Conservation (phyloP, 1,140 invertebrate genomes). For the Antheraea mylitta region DNA sequence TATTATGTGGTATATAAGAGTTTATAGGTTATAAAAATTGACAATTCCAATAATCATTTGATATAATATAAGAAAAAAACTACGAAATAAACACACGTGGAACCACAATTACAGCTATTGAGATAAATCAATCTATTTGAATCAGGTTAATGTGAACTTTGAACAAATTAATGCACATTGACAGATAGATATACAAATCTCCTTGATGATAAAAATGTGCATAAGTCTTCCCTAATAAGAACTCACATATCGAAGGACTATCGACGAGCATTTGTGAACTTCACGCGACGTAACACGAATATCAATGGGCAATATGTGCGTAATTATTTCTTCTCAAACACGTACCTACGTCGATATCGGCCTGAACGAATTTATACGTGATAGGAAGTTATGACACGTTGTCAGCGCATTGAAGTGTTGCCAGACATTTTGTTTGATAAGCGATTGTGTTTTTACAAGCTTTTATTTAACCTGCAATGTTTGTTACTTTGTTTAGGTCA, state of each 20-base stretch:
- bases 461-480: no score
- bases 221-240: neutral
- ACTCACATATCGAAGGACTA: neutral
- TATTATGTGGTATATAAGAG: no score
- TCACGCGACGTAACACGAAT: neutral
- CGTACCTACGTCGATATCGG: conserved; percentile 11
- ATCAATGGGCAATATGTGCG: conserved; percentile 5
- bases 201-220: neutral
- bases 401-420: neutral
- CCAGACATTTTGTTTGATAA: conserved; percentile 4
- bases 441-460: neutral
- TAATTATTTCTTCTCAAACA: conserved; percentile 11
- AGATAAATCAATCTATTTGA: no score
- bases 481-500: no score
- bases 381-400: conserved; percentile 10
- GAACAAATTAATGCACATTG: no score
- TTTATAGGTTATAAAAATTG: no score
- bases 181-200: no score
- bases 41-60: no score
- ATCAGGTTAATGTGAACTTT: no score
- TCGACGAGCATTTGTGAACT: neutral
- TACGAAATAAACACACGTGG: no score
- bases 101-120: no score
- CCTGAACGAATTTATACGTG: conserved; percentile 15
- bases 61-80: no score